Conservation (phyloP, 2,113 vertebrate genomes). For the Phrynosoma blainvillii region DNA sequence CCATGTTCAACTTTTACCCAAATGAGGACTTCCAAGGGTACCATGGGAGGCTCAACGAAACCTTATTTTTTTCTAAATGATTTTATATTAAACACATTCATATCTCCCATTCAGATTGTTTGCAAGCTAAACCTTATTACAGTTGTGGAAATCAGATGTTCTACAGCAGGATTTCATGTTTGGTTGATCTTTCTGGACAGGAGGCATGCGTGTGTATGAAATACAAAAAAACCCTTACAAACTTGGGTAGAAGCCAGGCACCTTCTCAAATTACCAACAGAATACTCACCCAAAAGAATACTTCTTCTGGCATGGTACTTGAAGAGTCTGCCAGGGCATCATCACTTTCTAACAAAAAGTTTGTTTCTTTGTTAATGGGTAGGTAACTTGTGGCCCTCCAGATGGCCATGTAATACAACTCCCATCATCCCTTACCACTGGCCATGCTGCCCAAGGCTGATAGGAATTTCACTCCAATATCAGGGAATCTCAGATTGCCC, state of each 20-base stretch:
- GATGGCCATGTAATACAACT: background rate
- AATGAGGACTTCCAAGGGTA: background rate
- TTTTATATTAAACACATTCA: background rate
- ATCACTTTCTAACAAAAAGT: background rate
- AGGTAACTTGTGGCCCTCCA: background rate
- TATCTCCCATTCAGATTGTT: background rate
- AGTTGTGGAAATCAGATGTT: background rate
- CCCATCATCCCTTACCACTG: background rate
- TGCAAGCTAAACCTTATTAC: background rate
- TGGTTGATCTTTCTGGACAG: too few relatives aligned
- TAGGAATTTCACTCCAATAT: background rate
- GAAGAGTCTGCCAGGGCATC: too few relatives aligned
- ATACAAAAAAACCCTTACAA: background rate
- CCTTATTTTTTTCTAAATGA: too few relatives aligned
- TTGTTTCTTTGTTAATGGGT: background rate
- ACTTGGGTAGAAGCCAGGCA: background rate
- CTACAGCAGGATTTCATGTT: background rate
- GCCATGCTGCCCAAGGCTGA: background rate
- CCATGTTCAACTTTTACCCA: background rate
- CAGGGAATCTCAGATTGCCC: too few relatives aligned
- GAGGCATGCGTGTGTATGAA: background rate
- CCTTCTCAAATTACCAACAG: background rate
- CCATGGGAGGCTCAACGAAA: background rate
- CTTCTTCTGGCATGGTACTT: too few relatives aligned
- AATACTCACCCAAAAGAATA: too few relatives aligned